Evolutionary conservation across 2,888 invertebrate genomes (phyloP), one percentile per base, ranked within the genome.

Genomic region (Dolichomitus sp.): DNA sequence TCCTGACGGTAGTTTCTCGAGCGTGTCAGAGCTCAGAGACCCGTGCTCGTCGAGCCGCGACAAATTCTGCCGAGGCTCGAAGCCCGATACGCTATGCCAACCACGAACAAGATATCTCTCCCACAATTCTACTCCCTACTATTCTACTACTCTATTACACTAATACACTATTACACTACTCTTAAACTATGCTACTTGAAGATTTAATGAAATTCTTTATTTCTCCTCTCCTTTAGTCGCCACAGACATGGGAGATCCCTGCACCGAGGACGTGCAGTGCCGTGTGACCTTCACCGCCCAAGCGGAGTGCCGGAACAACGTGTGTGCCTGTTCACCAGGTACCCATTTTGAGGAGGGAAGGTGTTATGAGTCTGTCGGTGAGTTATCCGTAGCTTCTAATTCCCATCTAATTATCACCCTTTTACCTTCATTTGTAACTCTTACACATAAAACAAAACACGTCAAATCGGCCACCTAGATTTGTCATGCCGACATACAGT

Each of bases 291-390:
- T 94, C 87, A 91, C 92, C 48, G 87, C 89, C 33, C 89, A 91
- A 79, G 92, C 94, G 52, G 90, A 92, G 87, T 94, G 94, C 86
- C 84, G 88, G 74, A 87, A 89, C 74, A 89, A 88, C 73, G 86
- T 82, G 37, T 94, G 94, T 83, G 89, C 89, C 80, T 94, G 94
- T 80, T 90, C 90, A 66, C 85, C 88, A 61, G 91, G 91, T 23
- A 90, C 93, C 19, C 93, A 91, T 83, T 93, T 91, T 87, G 89
- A 88, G 72, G 89, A 91, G 57, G 70, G 91, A 73, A 90, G 91
- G 78, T 94, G 94, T 86, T 93, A 93, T 89, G 87, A 91, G 86
- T 91, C 92, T 70, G 90, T 92, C 61, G 91, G 94, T 94, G 88
- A 88, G 86, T 69, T 45, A 68, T 65, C 50, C 54, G 9, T 59